Base-by-base conservation (phyloP, 2,113 vertebrate genomes). In the Psilopogon haemacephalus region DNA sequence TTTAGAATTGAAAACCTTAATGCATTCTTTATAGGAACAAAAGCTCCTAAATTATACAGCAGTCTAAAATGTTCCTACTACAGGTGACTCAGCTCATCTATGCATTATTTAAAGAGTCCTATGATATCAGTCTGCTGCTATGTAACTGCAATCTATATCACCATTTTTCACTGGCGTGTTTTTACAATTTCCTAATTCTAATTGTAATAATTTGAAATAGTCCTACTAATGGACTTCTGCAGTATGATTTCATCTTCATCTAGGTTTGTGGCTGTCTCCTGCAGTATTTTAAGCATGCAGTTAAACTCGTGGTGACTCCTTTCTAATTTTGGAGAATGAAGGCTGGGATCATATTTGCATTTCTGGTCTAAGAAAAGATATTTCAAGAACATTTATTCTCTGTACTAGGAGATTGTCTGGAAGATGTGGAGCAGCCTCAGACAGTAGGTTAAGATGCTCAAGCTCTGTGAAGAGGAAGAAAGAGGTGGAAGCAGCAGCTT, bases 21-120 rank as follows among this genome's bases (percentile, higher is more conserved):
- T 84, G 27, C 59, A 80, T 68, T 80, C 68, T 77, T 89, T 56
- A 60, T 9, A 68, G n/a, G 64, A 86, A 89, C 52, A 88, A 95
- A 94, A 88, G 20, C 35, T 77, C 27, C 24, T 94, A 48, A 91
- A 92, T 92, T 92, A 94, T 85, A 40, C 52, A 93, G 9, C 67
- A 85, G 46, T 8, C 37, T 67, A 46, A 94, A 88, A 60, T 60
- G 52, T 85, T 89, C 64, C 56, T 84, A 64, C 56, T 82, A 86
- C 82, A 77, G 68, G 85, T 94, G 94, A 93, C 78, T 95, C 93
- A 87, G 74, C 68, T 89, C 67, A 71, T 58, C 52, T 60, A 60
- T 91, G 71, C 38, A 77, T 92, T 89, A 87, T 92, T 94, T 85
- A 92, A 78, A 78, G 27, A 59, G 32, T 63, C 15, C 23, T 93